These are phyloP conservation scores for Intellagama lesueurii DNA, from an alignment of 2,797 vertebrate genomes.

Conservation along the genomic window DNA sequence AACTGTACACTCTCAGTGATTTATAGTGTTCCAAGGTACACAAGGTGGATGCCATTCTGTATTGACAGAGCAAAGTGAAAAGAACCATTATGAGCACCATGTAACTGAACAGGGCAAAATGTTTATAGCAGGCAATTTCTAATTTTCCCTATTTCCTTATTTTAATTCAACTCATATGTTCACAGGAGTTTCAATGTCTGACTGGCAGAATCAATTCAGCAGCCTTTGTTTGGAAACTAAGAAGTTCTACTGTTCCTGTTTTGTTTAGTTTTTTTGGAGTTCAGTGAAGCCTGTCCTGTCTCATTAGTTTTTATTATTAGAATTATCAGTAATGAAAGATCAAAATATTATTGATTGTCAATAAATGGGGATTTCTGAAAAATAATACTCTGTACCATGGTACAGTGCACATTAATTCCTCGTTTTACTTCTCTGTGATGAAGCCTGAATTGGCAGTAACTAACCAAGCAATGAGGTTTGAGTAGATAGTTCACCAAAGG, in stretches of 20 bases:
- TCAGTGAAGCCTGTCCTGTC: not conserved
- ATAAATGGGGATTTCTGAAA: not conserved
- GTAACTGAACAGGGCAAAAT: slow-evolving; percentile 23
- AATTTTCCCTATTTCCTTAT: slow-evolving; percentile 28
- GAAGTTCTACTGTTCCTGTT: not conserved
- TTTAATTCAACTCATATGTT: slow-evolving; percentile 29
- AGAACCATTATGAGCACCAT: not conserved
- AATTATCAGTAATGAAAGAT: slow-evolving; percentile 3
- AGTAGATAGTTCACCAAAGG: not conserved
- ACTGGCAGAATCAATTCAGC: slow-evolving; percentile 24
- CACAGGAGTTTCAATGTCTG: slow-evolving; percentile 39
- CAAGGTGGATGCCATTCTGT: not conserved
- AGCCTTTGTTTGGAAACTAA: slow-evolving; percentile 25
- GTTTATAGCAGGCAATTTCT: slow-evolving; percentile 33
- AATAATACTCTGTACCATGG: not conserved
- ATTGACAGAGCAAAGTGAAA: slow-evolving; percentile 33
- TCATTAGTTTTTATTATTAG: not conserved
- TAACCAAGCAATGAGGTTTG: not conserved
- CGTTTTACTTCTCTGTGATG: not conserved
- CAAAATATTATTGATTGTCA: not conserved
- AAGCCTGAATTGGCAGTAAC: not conserved
- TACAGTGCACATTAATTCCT: not conserved
- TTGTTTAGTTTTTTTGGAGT: not conserved
- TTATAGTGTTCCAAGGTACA: slow-evolving; percentile 20
- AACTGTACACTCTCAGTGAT: not conserved